Conservation (phyloP, 23 tunicate genomes). For the Diplosoma virens region DNA sequence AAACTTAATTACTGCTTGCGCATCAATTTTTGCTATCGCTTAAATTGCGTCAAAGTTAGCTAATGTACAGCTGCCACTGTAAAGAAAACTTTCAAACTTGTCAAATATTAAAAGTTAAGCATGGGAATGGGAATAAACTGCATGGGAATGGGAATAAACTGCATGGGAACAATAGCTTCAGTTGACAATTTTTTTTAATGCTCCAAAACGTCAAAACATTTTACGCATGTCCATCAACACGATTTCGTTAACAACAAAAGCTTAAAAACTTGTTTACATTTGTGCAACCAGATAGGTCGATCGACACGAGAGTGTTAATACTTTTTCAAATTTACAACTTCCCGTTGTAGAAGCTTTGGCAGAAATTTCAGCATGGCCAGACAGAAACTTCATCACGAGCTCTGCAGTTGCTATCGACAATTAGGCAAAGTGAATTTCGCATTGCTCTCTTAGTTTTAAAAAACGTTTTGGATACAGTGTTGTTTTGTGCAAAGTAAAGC, state of each 20-base stretch:
- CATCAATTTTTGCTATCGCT: too few relatives aligned
- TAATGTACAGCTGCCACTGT: too few relatives aligned
- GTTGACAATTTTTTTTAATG: too few relatives aligned
- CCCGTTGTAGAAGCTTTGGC: conserved; percentile 25
- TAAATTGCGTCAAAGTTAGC: too few relatives aligned
- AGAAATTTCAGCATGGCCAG: conserved; percentile 22
- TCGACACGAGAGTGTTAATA: background rate
- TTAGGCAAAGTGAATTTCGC: conserved; percentile 12
- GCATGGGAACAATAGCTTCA: too few relatives aligned
- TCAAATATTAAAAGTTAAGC: too few relatives aligned
- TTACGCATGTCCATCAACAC: background rate
- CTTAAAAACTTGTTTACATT: conserved; percentile 5
- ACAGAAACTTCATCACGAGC: conserved; percentile 25
- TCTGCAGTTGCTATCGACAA: conserved; percentile 3
- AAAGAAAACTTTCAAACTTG: too few relatives aligned
- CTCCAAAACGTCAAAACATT: too few relatives aligned
- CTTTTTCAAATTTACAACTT: conserved; percentile 4
- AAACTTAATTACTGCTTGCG: too few relatives aligned
- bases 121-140: too few relatives aligned
- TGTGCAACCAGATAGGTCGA: conserved; percentile 15
- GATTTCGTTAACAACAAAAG: background rate
- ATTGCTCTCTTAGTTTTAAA: conserved; percentile 7
- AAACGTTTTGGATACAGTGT: conserved; percentile 12
- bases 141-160: too few relatives aligned
- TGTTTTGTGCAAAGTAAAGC: conserved; percentile 3